Evolutionary conservation across 2,888 invertebrate genomes (phyloP).

Genomic region (Nebria brevicollis): DNA sequence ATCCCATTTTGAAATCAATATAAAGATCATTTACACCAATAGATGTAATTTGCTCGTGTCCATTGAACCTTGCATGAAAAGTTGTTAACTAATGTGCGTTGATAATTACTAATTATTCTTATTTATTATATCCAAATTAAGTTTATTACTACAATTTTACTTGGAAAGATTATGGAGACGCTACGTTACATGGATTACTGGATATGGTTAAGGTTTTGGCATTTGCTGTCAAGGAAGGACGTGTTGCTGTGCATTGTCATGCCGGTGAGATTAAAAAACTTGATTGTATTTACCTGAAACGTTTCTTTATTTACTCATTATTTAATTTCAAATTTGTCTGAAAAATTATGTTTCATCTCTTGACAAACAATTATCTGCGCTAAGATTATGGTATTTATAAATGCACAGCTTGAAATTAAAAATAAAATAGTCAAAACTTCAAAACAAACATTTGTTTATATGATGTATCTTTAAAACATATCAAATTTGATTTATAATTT

Average conservation of each 20-base stretch:
- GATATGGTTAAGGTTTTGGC: slow-evolving; percentile 93
- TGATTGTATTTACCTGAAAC: too few species aligned
- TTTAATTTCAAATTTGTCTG: too few species aligned
- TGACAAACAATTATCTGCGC: too few species aligned
- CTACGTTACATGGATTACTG: slow-evolving; percentile 77
- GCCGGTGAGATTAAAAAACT: slow-evolving; percentile 69
- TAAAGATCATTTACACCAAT: not conserved
- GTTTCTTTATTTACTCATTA: too few species aligned
- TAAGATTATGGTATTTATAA: too few species aligned
- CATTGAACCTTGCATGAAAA: not conserved
- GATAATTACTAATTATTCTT: slow-evolving; percentile 13
- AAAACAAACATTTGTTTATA: too few species aligned
- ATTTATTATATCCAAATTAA: slow-evolving; percentile 5
- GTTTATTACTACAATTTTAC: slow-evolving; percentile 85
- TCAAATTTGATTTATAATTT: too few species aligned
- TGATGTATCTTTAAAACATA: too few species aligned
- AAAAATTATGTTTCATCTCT: too few species aligned
- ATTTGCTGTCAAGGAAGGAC: slow-evolving; percentile 83
- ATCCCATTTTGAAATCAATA: not conserved
- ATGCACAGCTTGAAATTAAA: too few species aligned
- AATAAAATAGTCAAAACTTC: too few species aligned
- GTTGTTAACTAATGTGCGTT: not conserved
- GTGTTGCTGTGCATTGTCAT: slow-evolving; percentile 88
- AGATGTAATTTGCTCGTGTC: not conserved
- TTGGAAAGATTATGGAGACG: slow-evolving; percentile 87